Evolutionary conservation across 2,113 vertebrate species (phyloP).

Genomic region (Atlantisia rogersi): DNA sequence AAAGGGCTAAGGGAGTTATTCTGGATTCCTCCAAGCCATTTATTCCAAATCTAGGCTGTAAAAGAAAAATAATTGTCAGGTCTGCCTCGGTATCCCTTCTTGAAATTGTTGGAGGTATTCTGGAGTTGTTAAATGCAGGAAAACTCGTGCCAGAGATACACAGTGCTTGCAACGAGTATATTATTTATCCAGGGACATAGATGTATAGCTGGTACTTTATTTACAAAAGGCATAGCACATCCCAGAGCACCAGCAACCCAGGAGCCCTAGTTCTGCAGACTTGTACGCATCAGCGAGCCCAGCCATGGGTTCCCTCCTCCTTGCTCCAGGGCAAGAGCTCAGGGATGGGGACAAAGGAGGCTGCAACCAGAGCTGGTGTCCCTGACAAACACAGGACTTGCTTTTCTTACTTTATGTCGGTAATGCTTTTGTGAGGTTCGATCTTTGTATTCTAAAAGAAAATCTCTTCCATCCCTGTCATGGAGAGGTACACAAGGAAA

Average conservation of each 20-base stretch:
- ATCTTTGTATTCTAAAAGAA: not conserved
- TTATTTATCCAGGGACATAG: not conserved
- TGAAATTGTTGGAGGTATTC: not conserved
- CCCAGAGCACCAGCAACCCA: not conserved
- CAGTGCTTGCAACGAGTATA: not conserved
- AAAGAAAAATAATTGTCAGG: not conserved
- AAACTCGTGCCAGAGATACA: not conserved
- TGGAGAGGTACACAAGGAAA: not conserved
- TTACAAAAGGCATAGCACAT: not conserved
- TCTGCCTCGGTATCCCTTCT: fast-evolving
- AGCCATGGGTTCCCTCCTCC: not conserved
- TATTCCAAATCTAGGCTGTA: not conserved
- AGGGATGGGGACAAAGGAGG: not conserved
- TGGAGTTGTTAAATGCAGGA: not conserved
- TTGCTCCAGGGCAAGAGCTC: fast-evolving
- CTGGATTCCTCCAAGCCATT: not conserved
- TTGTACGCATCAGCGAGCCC: not conserved
- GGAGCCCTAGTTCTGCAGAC: not conserved
- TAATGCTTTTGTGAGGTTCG: not conserved
- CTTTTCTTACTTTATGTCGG: not conserved
- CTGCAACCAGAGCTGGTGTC: not conserved
- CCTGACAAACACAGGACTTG: not conserved
- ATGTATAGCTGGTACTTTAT: not conserved
- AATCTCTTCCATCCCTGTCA: not conserved
- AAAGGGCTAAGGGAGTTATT: not conserved